Evolutionary conservation across 2,888 invertebrate species (phyloP).

Genomic region (Pyralis farinalis): DNA sequence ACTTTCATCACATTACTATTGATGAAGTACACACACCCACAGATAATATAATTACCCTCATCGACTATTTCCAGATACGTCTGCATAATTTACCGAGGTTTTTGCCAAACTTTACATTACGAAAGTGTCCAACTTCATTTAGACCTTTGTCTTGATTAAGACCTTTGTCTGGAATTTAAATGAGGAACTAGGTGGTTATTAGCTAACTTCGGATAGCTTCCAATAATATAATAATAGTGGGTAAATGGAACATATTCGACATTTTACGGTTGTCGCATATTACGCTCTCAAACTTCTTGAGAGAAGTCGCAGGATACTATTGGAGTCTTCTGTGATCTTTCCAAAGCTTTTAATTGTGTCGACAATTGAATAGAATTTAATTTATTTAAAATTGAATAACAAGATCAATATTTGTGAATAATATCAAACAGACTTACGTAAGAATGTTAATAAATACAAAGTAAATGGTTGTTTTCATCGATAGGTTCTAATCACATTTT

Average conservation of each 20-base stretch:
- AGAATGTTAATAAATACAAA: no score
- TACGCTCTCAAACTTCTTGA: no score
- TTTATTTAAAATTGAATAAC: no score
- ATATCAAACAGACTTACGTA: no score
- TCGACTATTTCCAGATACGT: constrained; percentile 15
- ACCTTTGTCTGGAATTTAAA: constrained; percentile 62
- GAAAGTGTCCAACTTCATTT: constrained; percentile 60
- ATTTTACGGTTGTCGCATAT: background rate
- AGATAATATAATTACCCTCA: constrained; percentile 2
- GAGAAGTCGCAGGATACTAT: no score
- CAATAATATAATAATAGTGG: constrained; percentile 58
- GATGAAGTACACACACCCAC: no score
- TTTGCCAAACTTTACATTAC: constrained; percentile 48
- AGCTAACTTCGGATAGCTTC: constrained; percentile 53
- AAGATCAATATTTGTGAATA: no score
- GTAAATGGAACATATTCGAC: constrained; percentile 33
- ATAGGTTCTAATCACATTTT: no score
- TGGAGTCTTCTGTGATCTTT: no score
- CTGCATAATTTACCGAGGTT: constrained; percentile 45
- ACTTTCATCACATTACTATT: background rate
- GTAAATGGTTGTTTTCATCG: no score
- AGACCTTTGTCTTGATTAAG: constrained; percentile 53
- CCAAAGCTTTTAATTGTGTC: no score
- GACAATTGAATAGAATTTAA: no score
- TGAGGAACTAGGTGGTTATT: constrained; percentile 51